Base-by-base conservation (phyloP, 2,113 vertebrate genomes). In the Tyto alba region DNA sequence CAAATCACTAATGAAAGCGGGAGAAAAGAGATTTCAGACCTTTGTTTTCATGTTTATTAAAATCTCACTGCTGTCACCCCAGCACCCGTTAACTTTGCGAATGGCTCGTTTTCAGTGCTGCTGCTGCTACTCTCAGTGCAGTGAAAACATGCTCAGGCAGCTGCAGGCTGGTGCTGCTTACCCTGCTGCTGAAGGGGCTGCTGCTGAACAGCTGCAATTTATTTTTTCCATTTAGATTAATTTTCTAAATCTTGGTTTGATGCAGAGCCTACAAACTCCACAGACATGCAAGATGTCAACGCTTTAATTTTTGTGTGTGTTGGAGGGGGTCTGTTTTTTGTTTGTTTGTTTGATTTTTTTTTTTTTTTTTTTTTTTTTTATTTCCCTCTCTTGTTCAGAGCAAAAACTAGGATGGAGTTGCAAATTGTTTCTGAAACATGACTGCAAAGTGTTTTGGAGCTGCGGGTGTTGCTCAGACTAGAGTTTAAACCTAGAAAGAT, bases 1-100 rank as follows among this genome's bases (percentile, higher is more conserved):
- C 74, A 96, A 53, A 89, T 89, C 84, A 1, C 40, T 52, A 96
- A 76, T 7, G 60, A 97, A 94, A 93, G 81, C n/a, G 25, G 73
- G 89, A 96, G 84, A 93, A 96, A 91, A 96, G 95, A 94, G 80
- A 57, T 85, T 69, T 60, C 91, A 85, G 95, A 79, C 10, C 91
- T 96, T 85, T 89, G 93, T 95, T 91, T 87, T 94, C 62, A 3
- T 82, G 89, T 89, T 93, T 91, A 76, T 68, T 83, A 73, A 40
- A 66, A 45, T 23, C 89, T 40, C 43, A 11, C 57, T 68, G 73
- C 90, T 85, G 80, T 63, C 53, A 74, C 52, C 43, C 45, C 59
- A 13, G 80, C 83, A 15, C 85, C 63, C 26, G 9, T 47, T 80
- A 18, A 38, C 91, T 77, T 29, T 27, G 85, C 83, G 23, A 1